Conservation (phyloP, 2,888 invertebrate genomes). For the Cylloceria caligata region DNA sequence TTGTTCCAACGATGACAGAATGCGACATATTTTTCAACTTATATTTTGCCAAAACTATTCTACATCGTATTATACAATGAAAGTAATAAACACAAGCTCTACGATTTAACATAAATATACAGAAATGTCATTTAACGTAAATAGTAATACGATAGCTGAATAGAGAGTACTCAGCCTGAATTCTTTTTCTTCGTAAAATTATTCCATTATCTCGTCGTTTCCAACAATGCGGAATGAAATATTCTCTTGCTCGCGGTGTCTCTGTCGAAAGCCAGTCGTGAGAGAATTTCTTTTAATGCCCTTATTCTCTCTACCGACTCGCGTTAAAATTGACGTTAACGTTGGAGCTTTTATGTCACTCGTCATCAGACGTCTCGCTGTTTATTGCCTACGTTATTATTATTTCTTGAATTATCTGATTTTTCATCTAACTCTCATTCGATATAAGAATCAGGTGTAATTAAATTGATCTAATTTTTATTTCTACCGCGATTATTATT, state of each 20-base stretch:
- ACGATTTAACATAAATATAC: conserved; percentile 18
- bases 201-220: conserved; percentile 45
- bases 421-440: conserved; percentile 22
- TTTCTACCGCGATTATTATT: neutral
- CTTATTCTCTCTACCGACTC: conserved; percentile 24
- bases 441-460: neutral
- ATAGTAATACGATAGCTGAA: conserved; percentile 2
- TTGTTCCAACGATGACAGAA: neutral
- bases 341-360: conserved; percentile 29
- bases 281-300: conserved; percentile 38
- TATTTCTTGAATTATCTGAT: conserved; percentile 23
- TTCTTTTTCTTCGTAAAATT: conserved; percentile 12
- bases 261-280: conserved; percentile 28
- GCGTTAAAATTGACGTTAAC: conserved; percentile 44
- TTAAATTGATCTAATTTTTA: neutral
- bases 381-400: conserved; percentile 36
- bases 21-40: neutral
- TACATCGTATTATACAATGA: neutral
- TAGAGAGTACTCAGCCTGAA: neutral
- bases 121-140: neutral
- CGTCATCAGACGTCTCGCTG: neutral
- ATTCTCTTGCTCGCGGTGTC: conserved; percentile 22
- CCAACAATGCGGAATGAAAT: conserved; percentile 48
- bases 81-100: neutral
- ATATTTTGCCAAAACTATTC: neutral